Evolutionary conservation across 2,113 vertebrate genomes (phyloP), one percentile per base, ranked within the genome.

Genomic region (Silurus asotus): DNA sequence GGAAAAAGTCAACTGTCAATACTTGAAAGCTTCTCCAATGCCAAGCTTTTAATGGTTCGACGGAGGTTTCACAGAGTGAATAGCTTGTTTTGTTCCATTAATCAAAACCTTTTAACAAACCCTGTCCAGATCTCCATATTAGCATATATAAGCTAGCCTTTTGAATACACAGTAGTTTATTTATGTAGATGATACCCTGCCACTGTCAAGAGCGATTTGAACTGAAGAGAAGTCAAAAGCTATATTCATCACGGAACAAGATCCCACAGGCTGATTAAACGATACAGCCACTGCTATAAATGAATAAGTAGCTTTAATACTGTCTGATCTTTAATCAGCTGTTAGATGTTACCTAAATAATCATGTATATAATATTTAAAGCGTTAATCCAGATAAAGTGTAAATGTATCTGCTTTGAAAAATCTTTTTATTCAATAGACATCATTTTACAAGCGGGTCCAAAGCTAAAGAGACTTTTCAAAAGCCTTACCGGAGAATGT

Each of bases 1-100:
- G 58, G 88, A 88, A 87, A 92, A 83, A 91, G 89, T 90, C 87
- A 90, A 92, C 90, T 90, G 91, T 94, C 94, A 87, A 95, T 95
- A 94, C 92, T 90, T 93, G 91, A 95, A 93, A 95, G 92, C 91
- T 86, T 93, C 90, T 92, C 87, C 87, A 83, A 91, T 92, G 86
- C 82, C 86, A 89, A 84, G 89, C 82, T 84, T 82, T 89, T 92
- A 90, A 93, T 88, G 85, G 84, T 86, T 82, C 87, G 86, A 75
- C 72, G 88, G 82, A 88, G 48, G 77, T 84, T 80, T 86, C 90
- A 78, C 87, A 85, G 88, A 87, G n/a, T 79, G 81, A 51, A 70
- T 15, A 20, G 56, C 76, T 76, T 74, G 59, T 89, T 89, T 89
- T 89, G 86, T 89, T 72, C 80, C 81, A 81, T 90, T 78, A 80